Conservation (phyloP, 2,888 invertebrate species). For the Drosophila antonietae region DNA sequence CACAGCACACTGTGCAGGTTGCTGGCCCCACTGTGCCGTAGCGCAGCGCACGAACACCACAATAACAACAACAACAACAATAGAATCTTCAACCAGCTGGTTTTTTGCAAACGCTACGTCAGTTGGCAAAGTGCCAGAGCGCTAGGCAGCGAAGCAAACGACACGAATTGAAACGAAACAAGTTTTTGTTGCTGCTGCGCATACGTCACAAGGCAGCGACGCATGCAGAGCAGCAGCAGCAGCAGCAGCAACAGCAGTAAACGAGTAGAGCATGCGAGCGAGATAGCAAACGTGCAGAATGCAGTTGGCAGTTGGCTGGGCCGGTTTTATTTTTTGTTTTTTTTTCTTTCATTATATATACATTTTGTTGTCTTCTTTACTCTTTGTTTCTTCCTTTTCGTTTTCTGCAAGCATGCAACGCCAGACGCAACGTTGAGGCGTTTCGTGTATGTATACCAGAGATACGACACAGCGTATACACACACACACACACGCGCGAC, state of each 20-base stretch:
- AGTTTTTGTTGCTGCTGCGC: slow-evolving; percentile 67
- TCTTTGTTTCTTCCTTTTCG: slow-evolving; percentile 46
- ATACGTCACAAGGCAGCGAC: slow-evolving; percentile 72
- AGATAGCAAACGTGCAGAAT: slow-evolving; percentile 53
- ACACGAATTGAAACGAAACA: slow-evolving; percentile 62
- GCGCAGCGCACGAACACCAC: slow-evolving; percentile 14
- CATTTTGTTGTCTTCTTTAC: slow-evolving; percentile 24
- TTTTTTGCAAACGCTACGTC: slow-evolving; percentile 64
- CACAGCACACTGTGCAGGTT: slow-evolving; percentile 61
- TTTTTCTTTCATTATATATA: background rate
- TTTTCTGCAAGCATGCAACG: slow-evolving; percentile 72
- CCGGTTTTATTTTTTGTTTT: slow-evolving; percentile 41
- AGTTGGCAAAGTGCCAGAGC: slow-evolving; percentile 66
- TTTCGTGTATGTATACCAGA: slow-evolving; percentile 61
- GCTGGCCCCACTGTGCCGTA: slow-evolving; percentile 69
- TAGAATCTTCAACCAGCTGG: slow-evolving; percentile 51
- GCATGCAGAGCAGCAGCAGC: slow-evolving; percentile 39
- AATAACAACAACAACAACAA: slow-evolving; percentile 28
- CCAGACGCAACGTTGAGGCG: slow-evolving; percentile 39
- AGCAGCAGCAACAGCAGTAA: background rate
- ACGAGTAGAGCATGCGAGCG: slow-evolving; percentile 8
- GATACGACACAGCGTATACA: slow-evolving; percentile 15
- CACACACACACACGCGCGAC: background rate
- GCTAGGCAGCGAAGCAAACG: slow-evolving; percentile 22
- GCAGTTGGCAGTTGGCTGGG: slow-evolving; percentile 46